Base-by-base conservation (phyloP, 1,140 invertebrate genomes). In the Nixonia krombeini region DNA sequence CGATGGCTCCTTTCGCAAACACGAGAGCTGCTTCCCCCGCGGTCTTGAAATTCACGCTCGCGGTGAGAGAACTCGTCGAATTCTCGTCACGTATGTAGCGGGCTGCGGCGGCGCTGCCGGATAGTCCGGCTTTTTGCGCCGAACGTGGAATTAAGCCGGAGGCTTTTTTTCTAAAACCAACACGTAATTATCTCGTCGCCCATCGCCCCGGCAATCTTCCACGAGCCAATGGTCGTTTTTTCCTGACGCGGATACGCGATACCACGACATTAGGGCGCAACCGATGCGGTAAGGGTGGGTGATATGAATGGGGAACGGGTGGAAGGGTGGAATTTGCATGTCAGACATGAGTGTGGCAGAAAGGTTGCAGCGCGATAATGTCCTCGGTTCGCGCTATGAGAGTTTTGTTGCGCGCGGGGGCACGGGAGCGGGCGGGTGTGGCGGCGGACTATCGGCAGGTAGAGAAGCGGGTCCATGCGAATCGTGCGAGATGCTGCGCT, bases 81-180 rank as follows among this genome's bases (percentile, higher is more conserved):
- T 74, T 74, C 72, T 44, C 72, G 57, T 72, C 65, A 68, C 72
- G 72, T 71, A 65, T 51, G 40, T n/a, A n/a, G 42, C 61, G 40
- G 28, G 17, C 21, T 13, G 47, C 45, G 40, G 18, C 44, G 45
- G 25, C 59, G 40, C 33, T 49, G 63, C 62, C 33, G 47, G 47
- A 46, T n/a, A n/a, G 59, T 44, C 33, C n/a, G 58, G 25, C 9
- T 69, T 75, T 73, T 69, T 69, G 57, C 31, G 17, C 41, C 51
- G 51, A 75, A 74, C 70, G 74, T 79, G 72, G 76, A 81, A 82
- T 82, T 78, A 81, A 82, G 70, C 79, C 78, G 72, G 74, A n/a
- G n/a, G n/a, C n/a, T 72, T 71, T 70, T 79, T 84, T 84, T 85
- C 83, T 84, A 85, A 85, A 85, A 85, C 82, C 81, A 84, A 85